Evolutionary conservation across 2,888 invertebrate genomes (phyloP).

Genomic region (Chymomyza procnemis): DNA sequence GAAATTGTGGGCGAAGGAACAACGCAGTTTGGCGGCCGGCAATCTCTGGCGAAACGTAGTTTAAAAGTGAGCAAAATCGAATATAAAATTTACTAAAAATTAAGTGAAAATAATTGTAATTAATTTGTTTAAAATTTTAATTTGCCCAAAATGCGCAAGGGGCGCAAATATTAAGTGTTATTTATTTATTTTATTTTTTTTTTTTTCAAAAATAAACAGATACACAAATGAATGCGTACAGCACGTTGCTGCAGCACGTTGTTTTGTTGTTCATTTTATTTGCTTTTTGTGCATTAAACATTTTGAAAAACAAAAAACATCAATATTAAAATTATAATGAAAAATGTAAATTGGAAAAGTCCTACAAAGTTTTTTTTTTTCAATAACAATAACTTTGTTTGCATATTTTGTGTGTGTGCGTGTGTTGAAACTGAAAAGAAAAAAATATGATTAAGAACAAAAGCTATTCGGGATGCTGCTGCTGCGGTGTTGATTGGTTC

Average conservation of each 20-base stretch:
- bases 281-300: not conserved
- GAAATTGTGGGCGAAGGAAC: constrained; percentile 48
- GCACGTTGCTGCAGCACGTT: not conserved
- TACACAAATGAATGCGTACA: not conserved
- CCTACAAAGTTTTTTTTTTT: not conserved
- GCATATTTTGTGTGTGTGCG: not conserved
- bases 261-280: not conserved
- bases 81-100: not conserved
- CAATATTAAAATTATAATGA: not conserved
- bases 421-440: not conserved
- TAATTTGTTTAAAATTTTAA: not conserved
- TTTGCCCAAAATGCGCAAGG: not conserved
- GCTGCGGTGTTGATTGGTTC: not conserved
- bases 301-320: not conserved
- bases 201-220: not conserved
- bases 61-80: constrained; percentile 32
- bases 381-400: not conserved
- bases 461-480: constrained; percentile 1
- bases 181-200: too few relatives aligned
- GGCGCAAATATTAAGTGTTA: not conserved
- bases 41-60: constrained; percentile 20
- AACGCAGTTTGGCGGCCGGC: constrained; percentile 44
- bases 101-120: not conserved
- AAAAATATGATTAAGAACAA: not conserved
- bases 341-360: not conserved